phyloP scores from a whole-genome alignment of 2,113 vertebrate genomes.

The Sclerurus mexicanus region DNA sequence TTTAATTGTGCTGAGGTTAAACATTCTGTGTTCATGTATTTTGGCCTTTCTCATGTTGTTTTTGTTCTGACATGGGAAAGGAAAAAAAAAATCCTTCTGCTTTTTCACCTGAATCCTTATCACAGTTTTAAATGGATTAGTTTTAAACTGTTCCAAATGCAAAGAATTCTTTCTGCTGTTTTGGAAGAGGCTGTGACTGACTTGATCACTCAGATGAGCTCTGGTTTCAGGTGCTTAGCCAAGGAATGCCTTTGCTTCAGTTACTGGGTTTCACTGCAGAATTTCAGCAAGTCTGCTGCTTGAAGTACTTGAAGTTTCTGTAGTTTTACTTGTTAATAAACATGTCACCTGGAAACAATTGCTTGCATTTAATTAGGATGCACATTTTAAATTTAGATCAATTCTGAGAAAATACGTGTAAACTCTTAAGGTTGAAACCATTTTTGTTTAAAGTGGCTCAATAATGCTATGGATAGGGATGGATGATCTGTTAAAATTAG shows the following conservation, averaged over 20 bases:
- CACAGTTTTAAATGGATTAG: background rate
- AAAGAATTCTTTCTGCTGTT: background rate
- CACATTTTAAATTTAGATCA: background rate
- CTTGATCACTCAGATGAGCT: background rate
- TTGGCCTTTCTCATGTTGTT: background rate
- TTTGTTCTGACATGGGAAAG: background rate
- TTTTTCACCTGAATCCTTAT: background rate
- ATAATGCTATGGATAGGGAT: rapidly evolving
- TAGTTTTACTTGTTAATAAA: background rate
- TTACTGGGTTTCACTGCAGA: background rate
- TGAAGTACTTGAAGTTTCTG: background rate
- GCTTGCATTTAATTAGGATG: background rate
- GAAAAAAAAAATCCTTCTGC: background rate
- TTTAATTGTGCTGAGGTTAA: background rate
- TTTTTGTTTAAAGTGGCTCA: background rate
- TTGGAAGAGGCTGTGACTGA: background rate
- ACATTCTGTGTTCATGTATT: background rate
- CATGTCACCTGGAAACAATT: background rate
- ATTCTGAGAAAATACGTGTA: background rate
- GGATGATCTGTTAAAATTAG: background rate
- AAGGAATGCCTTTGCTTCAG: background rate
- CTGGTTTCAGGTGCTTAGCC: background rate
- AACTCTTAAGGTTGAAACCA: background rate
- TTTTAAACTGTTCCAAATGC: background rate
- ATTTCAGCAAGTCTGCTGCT: background rate